A percentile compares a stretch with the other conserved stretches of the same genome.
Conservation (phyloP, 2,888 invertebrate genomes). For the Lithophane ornitopus region DNA sequence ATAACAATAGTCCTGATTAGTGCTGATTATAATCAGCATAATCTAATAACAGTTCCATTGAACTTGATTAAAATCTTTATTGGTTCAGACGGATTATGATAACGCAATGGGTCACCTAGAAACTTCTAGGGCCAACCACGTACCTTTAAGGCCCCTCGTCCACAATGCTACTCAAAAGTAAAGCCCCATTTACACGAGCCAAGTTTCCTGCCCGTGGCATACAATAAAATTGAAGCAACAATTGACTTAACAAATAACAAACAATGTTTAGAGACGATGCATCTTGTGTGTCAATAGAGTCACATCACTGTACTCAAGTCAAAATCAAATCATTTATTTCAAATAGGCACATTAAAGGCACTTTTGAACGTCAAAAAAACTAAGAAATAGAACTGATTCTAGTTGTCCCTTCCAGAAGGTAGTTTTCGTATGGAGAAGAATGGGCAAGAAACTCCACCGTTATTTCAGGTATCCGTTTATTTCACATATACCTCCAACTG, state of each 20-base stretch:
- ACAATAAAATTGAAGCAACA: neutral
- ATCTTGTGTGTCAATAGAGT: too few relatives aligned
- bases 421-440: too few relatives aligned
- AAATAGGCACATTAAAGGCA: too few relatives aligned
- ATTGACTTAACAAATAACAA: neutral
- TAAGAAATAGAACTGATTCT: too few relatives aligned
- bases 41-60: constrained; percentile 6
- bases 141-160: neutral
- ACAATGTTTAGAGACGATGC: too few relatives aligned
- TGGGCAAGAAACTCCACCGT: too few relatives aligned
- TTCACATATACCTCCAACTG: too few relatives aligned
- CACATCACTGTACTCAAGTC: too few relatives aligned
- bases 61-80: constrained; percentile 24
- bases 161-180: neutral
- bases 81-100: constrained; percentile 20
- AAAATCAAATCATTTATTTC: too few relatives aligned
- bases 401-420: too few relatives aligned
- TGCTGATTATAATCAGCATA: neutral
- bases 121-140: neutral
- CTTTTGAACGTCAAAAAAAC: too few relatives aligned
- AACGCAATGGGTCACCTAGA: constrained; percentile 19
- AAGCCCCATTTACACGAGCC: neutral
- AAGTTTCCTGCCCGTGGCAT: neutral
- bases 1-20: constrained; percentile 19
- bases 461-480: too few relatives aligned